These are phyloP conservation scores for Agonopterix subpropinquella DNA, from an alignment of 2,888 invertebrate genomes.

Conservation along the genomic window DNA sequence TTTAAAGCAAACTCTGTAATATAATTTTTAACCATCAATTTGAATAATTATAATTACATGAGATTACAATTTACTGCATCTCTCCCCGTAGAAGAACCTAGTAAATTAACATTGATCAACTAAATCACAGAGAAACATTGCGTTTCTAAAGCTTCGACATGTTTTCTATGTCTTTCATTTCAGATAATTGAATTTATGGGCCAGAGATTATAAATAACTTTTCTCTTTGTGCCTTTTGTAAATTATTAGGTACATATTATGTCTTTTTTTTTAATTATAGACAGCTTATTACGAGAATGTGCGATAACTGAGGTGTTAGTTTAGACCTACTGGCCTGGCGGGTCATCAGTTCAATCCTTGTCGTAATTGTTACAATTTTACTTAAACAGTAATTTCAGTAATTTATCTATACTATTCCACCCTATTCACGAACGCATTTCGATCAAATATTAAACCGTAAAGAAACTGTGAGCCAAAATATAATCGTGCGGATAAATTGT, in stretches of 20 bases:
- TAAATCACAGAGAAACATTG: constrained; percentile 18
- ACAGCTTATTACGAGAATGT: not conserved
- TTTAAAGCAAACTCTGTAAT: not conserved
- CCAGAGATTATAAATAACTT: constrained; percentile 17
- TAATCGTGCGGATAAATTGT: constrained; percentile 26
- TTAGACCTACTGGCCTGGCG: too few species aligned
- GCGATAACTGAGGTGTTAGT: not conserved
- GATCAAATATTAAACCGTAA: not conserved
- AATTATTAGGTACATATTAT: too few species aligned
- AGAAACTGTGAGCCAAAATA: not conserved
- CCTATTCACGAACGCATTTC: not conserved
- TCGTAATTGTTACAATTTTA: too few species aligned
- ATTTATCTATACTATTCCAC: not conserved
- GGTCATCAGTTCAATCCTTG: too few species aligned
- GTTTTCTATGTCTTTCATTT: constrained; percentile 28
- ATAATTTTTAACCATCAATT: constrained; percentile 20
- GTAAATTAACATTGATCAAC: constrained; percentile 20
- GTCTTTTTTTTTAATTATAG: not conserved
- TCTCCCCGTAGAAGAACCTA: constrained; percentile 19
- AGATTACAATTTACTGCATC: constrained; percentile 27
- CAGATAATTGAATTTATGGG: constrained; percentile 47
- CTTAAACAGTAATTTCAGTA: not conserved
- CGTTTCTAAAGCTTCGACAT: constrained; percentile 8
- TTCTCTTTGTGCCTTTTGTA: not conserved
- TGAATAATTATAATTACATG: constrained; percentile 40